Percentiles rank a stretch among this genome's conserved stretches.
phyloP scores from a whole-genome alignment of 1,140 invertebrate species.

The Zophobas morio region DNA sequence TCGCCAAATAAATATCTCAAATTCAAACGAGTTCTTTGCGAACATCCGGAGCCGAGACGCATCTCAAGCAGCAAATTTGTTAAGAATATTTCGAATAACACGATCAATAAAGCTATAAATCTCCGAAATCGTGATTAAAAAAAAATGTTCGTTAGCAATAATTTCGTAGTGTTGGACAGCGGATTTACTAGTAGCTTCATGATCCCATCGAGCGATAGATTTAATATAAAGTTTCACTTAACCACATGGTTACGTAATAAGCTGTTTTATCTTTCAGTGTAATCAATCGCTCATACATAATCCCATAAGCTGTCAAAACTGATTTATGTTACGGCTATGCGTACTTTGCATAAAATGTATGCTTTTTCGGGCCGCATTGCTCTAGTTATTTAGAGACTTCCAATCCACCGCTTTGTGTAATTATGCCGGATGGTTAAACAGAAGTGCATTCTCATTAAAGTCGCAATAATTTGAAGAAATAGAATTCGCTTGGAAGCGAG shows the following conservation, averaged over 20 bases:
- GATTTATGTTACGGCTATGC: slow-evolving; percentile 49
- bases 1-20: slow-evolving; percentile 34
- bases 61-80: background rate
- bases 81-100: background rate
- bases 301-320: slow-evolving; percentile 54
- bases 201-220: slow-evolving; percentile 37
- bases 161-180: slow-evolving; percentile 12
- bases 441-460: background rate
- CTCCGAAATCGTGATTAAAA: slow-evolving; percentile 2
- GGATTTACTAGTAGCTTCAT: slow-evolving; percentile 17
- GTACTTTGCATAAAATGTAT: slow-evolving; percentile 40
- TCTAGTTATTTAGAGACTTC: too few species aligned
- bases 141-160: slow-evolving; percentile 10
- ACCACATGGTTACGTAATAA: slow-evolving; percentile 50
- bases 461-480: background rate
- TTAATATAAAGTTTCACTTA: slow-evolving; percentile 48
- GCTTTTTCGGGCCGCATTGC: background rate
- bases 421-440: background rate
- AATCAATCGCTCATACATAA: slow-evolving; percentile 54
- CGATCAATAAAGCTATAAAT: slow-evolving; percentile 25
- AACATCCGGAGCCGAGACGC: background rate
- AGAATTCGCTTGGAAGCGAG: background rate
- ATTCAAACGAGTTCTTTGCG: slow-evolving; percentile 19
- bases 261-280: slow-evolving; percentile 43
- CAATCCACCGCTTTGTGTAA: background rate